Conservation (phyloP, 2,888 invertebrate species). For the Hyposoter didymator region DNA sequence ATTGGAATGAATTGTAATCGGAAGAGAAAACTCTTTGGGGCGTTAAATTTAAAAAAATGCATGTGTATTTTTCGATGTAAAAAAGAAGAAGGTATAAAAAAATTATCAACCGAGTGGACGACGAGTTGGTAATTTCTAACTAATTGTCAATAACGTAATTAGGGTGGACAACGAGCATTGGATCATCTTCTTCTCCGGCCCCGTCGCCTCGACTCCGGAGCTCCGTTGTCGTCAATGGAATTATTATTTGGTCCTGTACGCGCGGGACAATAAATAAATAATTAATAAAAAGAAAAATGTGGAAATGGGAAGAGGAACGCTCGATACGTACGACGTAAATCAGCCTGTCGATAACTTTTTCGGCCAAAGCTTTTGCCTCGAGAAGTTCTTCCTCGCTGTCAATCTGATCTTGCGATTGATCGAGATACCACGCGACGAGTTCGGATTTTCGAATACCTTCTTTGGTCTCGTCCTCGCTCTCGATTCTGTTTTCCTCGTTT, state of each 20-base stretch:
- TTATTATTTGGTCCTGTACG: conserved; percentile 93
- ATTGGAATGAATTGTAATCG: background rate
- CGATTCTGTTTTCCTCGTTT: conserved; percentile 90
- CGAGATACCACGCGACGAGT: conserved; percentile 97
- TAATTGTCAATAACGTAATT: conserved; percentile 93
- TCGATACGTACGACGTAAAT: conserved; percentile 90
- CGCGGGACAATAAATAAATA: background rate
- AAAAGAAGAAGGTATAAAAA: conserved; percentile 44
- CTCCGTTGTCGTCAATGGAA: conserved; percentile 88
- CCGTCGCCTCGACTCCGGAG: conserved; percentile 85
- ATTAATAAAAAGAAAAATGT: background rate
- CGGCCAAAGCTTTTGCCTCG: conserved; percentile 94
- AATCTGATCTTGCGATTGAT: conserved; percentile 93
- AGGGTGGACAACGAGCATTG: conserved; percentile 97
- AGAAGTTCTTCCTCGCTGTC: conserved; percentile 96
- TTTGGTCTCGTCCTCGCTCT: conserved; percentile 86
- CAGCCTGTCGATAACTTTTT: conserved; percentile 97
- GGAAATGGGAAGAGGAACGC: background rate
- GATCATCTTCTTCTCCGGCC: conserved; percentile 88
- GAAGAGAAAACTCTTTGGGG: background rate
- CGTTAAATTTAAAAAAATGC: conserved; percentile 14
- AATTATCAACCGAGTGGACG: conserved; percentile 34
- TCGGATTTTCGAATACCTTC: conserved; percentile 92
- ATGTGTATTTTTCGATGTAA: conserved; percentile 34
- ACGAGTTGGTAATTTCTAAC: conserved; percentile 44